Base-by-base conservation (phyloP, 2,888 invertebrate species). In the Petrophora chlorosata region DNA sequence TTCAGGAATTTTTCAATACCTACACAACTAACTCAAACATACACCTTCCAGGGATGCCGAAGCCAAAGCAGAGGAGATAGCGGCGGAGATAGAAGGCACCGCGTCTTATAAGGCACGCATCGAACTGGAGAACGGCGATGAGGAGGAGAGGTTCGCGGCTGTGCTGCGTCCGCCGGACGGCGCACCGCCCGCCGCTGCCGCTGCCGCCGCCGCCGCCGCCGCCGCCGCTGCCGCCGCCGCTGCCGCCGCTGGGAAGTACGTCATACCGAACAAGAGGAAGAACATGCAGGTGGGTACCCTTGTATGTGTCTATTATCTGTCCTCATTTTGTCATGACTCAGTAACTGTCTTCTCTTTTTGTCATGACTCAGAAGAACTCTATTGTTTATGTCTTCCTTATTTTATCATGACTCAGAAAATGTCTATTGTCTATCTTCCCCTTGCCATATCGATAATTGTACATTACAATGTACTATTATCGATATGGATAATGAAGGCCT, bases 81-180 rank as follows among this genome's bases (percentile, higher is more conserved):
- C 99, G 0, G 94, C 94, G 29, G 98, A 98, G 86, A 99, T 99
- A 55, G 98, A 99, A 78, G 94, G 92, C 70, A 95, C 95, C 70
- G 95, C 96, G 0, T 91, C 92, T 43, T 96, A 97, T 75, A 95
- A 95, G 75, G 94, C 94, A 23, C 93, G 97, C 56, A 91, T 95
- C 35, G 97, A 96, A 61, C 81, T 98, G 22, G 98, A 98, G 86
- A 98, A 98, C 84, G 98, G 97, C 0, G 97, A 97, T 74, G 97
- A 97, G 73, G 98, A 98, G 80, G 94, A 96, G 55, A 75, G 93
- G 63, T 98, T 93, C 86, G 97, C 98, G 36, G 95, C 98, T 7
- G 98, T 98, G 10, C 92, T 93, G 53, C 90, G 96, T 38, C 94
- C 94, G 3, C 70, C 65, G 19, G 73, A 72, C 92, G 92, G 50